Base-by-base conservation (phyloP, 2,113 vertebrate species). In the Nothoprocta pentlandii region DNA sequence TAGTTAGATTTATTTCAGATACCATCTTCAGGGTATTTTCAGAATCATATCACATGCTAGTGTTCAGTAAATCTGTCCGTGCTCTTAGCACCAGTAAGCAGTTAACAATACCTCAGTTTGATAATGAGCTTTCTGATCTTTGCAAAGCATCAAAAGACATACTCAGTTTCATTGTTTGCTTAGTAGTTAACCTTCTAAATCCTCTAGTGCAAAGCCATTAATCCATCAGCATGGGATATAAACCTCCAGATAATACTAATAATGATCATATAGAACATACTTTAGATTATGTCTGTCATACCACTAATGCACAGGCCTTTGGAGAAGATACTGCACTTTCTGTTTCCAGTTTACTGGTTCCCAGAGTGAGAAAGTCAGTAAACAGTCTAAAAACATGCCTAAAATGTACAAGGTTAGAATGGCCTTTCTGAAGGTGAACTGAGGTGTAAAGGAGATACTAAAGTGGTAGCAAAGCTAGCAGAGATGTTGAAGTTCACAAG, bases 181-280 rank as follows among this genome's bases (percentile, higher is more conserved):
- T 90, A 39, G 20, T 85, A 62, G 67, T 68, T 88, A 71, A 92
- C 74, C 41, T 94, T 89, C 64, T 83, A 90, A 87, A 95, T 53
- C 14, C 51, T 23, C 8, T 69, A 17, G 2, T 89, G 62, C n/a
- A 71, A 79, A 92, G 26, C 41, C 39, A 76, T 89, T 71, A 58
- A 90, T 67, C 25, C 7, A 7, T 87, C 91, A 53, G 71, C 47
- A 51, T 15, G 67, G 63, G 62, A 69, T 36, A 54, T 44, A 76
- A 80, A 77, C 66, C 23, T 92, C 73, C 36, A 69, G 34, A 80
- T 74, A 92, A 93, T 69, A 15, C 53, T 66, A 83, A 63, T 64
- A 94, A 59, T 12, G 69, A 30, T 53, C n/a, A 59, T 54, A 54
- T 0, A 87, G 92, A 90, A 30, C 4, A 12, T 44, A 26, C 51